Evolutionary conservation across 2,888 invertebrate genomes (phyloP).

Genomic region (Pseudoips prasinana): DNA sequence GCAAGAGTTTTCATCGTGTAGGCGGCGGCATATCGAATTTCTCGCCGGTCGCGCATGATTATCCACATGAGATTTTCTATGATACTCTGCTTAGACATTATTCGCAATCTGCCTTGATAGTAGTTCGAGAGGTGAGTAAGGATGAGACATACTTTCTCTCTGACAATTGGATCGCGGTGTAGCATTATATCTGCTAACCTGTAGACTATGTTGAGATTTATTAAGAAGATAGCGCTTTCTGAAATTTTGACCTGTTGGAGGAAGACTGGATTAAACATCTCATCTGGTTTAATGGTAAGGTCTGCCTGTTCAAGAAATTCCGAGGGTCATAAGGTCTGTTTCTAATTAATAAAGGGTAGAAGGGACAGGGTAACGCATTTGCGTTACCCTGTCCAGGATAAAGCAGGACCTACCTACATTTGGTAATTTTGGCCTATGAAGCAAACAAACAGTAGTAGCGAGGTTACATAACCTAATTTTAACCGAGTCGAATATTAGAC

Average conservation of each 20-base stretch:
- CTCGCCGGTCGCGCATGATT: slow-evolving; percentile 57
- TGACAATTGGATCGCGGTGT: slow-evolving; percentile 52
- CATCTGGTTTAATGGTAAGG: too few species aligned
- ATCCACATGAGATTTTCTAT: slow-evolving; percentile 56
- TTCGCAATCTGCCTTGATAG: slow-evolving; percentile 55
- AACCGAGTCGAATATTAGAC: too few species aligned
- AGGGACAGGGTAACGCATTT: too few species aligned
- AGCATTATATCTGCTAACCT: slow-evolving; percentile 62
- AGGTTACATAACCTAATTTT: too few species aligned
- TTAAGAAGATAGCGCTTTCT: slow-evolving; percentile 60
- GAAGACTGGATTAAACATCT: too few species aligned
- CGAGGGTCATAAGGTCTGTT: too few species aligned
- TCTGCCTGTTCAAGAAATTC: too few species aligned
- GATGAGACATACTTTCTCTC: slow-evolving; percentile 63
- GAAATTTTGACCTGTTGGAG: slow-evolving; percentile 63
- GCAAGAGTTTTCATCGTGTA: slow-evolving; percentile 54
- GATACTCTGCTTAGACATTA: slow-evolving; percentile 48
- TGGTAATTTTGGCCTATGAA: too few species aligned
- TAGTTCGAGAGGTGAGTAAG: slow-evolving; percentile 52
- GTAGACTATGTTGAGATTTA: slow-evolving; percentile 56
- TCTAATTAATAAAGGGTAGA: too few species aligned
- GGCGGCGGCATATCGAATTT: slow-evolving; percentile 65
- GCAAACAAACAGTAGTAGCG: too few species aligned
- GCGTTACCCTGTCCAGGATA: too few species aligned
- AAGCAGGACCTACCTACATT: too few species aligned